Evolutionary conservation across 2,797 vertebrate species (phyloP).

Genomic region (Benthosema pterotum): DNA sequence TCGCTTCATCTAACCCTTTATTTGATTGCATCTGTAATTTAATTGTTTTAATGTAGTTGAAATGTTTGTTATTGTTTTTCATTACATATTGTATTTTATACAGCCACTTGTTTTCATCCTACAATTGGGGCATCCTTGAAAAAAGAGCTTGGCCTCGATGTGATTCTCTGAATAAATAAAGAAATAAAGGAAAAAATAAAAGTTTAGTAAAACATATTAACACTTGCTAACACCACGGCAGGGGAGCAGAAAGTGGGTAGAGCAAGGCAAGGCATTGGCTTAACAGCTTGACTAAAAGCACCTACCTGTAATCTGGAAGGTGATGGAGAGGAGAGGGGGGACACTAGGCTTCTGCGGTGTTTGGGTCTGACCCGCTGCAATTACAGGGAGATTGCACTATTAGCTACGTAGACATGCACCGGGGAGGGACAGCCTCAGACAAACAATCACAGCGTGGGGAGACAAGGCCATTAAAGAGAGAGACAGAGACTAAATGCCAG

Average conservation of each 20-base stretch:
- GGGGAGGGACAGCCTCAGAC: constrained; percentile 27
- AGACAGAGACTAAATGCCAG: constrained; percentile 18
- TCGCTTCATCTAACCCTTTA: too few species aligned
- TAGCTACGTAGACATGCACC: constrained; percentile 65
- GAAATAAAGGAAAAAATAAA: too few species aligned
- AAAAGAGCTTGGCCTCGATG: too few species aligned
- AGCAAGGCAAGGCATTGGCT: constrained; percentile 8
- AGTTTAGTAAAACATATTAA: too few species aligned
- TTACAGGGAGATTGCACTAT: constrained; percentile 82
- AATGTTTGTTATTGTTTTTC: too few species aligned
- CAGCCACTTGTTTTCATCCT: too few species aligned
- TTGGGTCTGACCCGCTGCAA: constrained; percentile 89
- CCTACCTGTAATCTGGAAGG: constrained; percentile 92
- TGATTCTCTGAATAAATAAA: too few species aligned
- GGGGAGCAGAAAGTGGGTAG: not conserved
- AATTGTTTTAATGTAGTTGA: too few species aligned
- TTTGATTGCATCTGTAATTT: too few species aligned
- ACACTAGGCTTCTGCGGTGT: constrained; percentile 85
- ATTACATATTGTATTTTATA: too few species aligned
- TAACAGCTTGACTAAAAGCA: constrained; percentile 62
- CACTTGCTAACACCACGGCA: not conserved
- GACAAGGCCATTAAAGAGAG: constrained; percentile 18
- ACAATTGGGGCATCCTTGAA: too few species aligned
- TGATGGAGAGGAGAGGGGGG: constrained; percentile 89
- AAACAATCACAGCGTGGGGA: constrained; percentile 28